These are phyloP conservation scores for Eupithecia dodoneata DNA, from an alignment of 2,888 invertebrate species.

Conservation along the genomic window DNA sequence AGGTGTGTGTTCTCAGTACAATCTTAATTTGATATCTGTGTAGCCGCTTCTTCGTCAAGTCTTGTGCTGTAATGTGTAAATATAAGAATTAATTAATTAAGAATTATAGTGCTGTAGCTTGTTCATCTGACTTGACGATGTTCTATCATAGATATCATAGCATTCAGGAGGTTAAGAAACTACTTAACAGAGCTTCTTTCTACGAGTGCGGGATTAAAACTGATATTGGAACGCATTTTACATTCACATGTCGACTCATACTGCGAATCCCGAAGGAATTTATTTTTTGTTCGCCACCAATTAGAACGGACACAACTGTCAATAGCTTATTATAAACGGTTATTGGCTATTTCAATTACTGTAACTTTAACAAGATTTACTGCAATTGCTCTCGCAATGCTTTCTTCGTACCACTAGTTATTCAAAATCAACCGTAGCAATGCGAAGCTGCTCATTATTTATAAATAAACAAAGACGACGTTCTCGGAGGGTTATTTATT, in stretches of 20 bases:
- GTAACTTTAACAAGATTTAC: neutral
- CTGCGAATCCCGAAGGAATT: neutral
- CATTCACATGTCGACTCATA: neutral
- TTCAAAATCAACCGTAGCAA: conserved; percentile 15
- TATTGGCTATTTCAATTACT: neutral
- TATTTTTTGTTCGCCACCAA: neutral
- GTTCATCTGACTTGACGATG: too few relatives aligned
- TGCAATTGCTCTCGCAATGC: neutral
- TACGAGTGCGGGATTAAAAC: too few relatives aligned
- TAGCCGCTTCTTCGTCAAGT: too few relatives aligned
- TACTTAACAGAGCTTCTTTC: too few relatives aligned
- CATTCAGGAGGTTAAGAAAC: neutral
- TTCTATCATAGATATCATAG: too few relatives aligned
- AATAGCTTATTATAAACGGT: neutral
- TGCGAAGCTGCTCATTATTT: conserved; percentile 27
- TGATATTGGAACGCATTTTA: neutral
- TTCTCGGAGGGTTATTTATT: conserved; percentile 49
- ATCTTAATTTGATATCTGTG: too few relatives aligned
- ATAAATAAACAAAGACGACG: conserved; percentile 47
- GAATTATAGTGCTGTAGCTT: too few relatives aligned
- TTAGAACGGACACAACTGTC: neutral
- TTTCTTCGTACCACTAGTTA: neutral
- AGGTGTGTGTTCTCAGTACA: too few relatives aligned
- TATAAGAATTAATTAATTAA: too few relatives aligned
- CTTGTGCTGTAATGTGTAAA: too few relatives aligned